Evolutionary conservation across 1,140 invertebrate genomes (phyloP), one percentile per base, ranked within the genome.

Genomic region (Ceratosolen solmsi): DNA sequence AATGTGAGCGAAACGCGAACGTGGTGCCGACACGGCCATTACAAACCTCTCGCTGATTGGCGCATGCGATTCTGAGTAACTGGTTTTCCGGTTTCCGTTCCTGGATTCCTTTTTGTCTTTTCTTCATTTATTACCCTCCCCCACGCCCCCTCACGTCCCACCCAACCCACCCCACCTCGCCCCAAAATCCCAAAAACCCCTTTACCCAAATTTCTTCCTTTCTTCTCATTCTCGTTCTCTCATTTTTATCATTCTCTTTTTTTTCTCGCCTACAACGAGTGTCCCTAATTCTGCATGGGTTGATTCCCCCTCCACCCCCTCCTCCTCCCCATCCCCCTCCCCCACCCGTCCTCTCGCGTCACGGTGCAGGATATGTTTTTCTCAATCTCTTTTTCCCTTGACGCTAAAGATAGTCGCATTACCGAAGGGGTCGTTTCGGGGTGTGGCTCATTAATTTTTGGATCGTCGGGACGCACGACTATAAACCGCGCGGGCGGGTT

Each of bases 291-390:
- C 60, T n/a, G 79, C 73, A 25, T 83, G 85, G 85, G 85, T 88
- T 88, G n/a, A n/a, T n/a, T n/a, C n/a, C n/a, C n/a, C n/a, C n/a
- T n/a, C n/a, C n/a, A n/a, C n/a, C n/a, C n/a, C n/a, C n/a, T 46
- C 41, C 5, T 46, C 41, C 5, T 46, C 41, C 5, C 13, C 41
- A 13, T 46, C 5, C 5, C 5, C 13, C 41, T 7, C 13, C 41
- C 5, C 13, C 41, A 89, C 89, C 88, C 89, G 86, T 89, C 87
- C 89, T 86, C 88, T 89, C 87, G 87, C 84, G 84, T 89, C 84
- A 83, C 87, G 85, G 87, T 90, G 88, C 88, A 89, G 88, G 89
- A 89, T 88, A 85, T 89, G 89, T 89, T 89, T 89, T 89, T 90
- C 88, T 88, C 56, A 27, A 41, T 79, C 56, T 83, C 76, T 54